A percentile compares a stretch with the other conserved stretches of the same genome.
These are phyloP conservation scores for Acleris literana DNA, from an alignment of 2,888 invertebrate species.

Conservation along the genomic window DNA sequence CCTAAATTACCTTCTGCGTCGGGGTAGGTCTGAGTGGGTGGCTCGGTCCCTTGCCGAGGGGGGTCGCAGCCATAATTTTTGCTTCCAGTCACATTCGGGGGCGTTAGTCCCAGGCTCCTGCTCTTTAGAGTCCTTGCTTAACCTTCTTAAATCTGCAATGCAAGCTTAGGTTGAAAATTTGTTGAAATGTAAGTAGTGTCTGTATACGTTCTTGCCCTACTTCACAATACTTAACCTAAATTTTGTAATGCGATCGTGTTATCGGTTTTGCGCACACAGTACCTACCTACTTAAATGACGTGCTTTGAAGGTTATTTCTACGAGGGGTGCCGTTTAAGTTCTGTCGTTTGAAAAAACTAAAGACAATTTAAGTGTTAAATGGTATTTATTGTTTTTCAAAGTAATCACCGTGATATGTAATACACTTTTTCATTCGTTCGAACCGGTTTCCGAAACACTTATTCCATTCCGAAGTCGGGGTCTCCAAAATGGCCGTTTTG, in stretches of 20 bases:
- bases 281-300: background rate
- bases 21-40: slow-evolving; percentile 41
- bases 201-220: slow-evolving; percentile 11
- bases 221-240: slow-evolving; percentile 17
- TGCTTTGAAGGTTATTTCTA: too few relatives aligned
- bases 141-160: slow-evolving; percentile 1
- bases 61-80: slow-evolving; percentile 54
- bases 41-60: slow-evolving; percentile 39
- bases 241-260: slow-evolving; percentile 13
- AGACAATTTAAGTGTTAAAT: too few relatives aligned
- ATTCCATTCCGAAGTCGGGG: too few relatives aligned
- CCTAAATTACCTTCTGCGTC: slow-evolving; percentile 49
- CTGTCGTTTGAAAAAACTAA: too few relatives aligned
- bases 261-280: slow-evolving; percentile 5
- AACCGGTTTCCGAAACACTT: too few relatives aligned
- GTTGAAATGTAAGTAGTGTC: background rate
- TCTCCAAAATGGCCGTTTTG: too few relatives aligned
- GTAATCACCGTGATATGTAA: too few relatives aligned
- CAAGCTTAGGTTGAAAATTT: slow-evolving; percentile 10
- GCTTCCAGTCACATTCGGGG: slow-evolving; percentile 53
- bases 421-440: too few relatives aligned
- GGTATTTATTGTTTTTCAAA: too few relatives aligned
- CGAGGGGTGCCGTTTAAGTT: too few relatives aligned
- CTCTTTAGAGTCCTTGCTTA: slow-evolving; percentile 36
- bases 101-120: slow-evolving; percentile 43